phyloP scores from a whole-genome alignment of 2,113 vertebrate species.

The Collichthys lucidus region DNA sequence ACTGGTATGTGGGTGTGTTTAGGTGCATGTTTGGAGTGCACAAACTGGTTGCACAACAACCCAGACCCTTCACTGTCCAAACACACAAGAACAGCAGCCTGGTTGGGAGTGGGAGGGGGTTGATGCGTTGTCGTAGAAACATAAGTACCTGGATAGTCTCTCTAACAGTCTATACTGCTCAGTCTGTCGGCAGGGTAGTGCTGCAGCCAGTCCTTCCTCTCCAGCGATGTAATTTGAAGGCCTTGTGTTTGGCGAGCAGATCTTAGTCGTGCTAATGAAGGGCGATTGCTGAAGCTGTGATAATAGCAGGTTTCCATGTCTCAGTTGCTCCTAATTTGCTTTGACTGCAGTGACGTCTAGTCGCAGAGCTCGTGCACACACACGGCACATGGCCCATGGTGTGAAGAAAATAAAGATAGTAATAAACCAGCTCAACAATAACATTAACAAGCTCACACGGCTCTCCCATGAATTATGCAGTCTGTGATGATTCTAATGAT shows the following conservation, averaged over 20 bases:
- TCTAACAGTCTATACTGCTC: background rate
- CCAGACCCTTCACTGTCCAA: background rate
- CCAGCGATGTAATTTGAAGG: background rate
- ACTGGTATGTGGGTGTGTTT: background rate
- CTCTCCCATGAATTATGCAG: background rate
- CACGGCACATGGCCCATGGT: background rate
- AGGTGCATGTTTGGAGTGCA: constrained; percentile 10
- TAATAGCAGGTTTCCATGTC: constrained; percentile 60
- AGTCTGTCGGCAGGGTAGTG: background rate
- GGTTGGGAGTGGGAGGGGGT: background rate
- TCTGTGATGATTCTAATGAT: background rate
- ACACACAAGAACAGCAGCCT: background rate
- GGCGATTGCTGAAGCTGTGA: constrained; percentile 25
- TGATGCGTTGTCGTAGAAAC: background rate
- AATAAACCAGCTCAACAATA: constrained; percentile 9
- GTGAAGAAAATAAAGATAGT: constrained; percentile 4
- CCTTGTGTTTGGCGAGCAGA: background rate
- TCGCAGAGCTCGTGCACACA: constrained; percentile 2
- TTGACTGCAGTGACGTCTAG: constrained; percentile 8
- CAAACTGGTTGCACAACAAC: background rate
- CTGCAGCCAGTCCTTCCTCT: background rate
- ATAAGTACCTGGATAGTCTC: background rate
- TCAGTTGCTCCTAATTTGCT: constrained; percentile 51
- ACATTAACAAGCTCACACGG: background rate
- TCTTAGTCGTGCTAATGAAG: constrained; percentile 34